A percentile compares a stretch with the other conserved stretches of the same genome.
Evolutionary conservation across 1,140 invertebrate genomes (phyloP).

Genomic region (Babylonia areolata): DNA sequence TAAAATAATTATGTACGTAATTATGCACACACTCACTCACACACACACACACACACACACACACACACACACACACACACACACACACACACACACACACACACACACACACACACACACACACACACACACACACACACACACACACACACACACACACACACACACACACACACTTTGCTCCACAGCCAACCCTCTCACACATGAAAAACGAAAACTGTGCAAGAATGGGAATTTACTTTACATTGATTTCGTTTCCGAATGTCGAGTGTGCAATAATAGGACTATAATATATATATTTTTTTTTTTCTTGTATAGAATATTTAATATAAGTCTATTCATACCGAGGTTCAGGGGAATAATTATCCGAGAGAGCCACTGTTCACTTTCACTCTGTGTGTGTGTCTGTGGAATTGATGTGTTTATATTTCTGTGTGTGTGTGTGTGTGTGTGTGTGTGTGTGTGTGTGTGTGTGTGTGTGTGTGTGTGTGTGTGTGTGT

Average conservation of each 20-base stretch:
- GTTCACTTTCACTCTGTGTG: not conserved
- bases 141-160: not conserved
- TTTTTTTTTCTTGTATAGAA: too few species aligned
- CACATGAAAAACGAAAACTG: too few species aligned
- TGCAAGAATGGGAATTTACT: too few species aligned
- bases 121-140: not conserved
- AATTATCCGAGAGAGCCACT: too few species aligned
- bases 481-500: slow-evolving; percentile 5
- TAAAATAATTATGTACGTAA: too few species aligned
- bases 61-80: not conserved
- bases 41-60: slow-evolving; percentile 23
- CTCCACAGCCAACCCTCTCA: too few species aligned
- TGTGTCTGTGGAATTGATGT: not conserved
- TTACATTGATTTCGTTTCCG: too few species aligned
- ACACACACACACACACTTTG: not conserved
- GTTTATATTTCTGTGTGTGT: not conserved
- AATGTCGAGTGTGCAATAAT: too few species aligned
- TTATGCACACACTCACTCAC: not conserved
- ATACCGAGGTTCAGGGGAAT: too few species aligned
- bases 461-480: not conserved
- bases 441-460: not conserved
- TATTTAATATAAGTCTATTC: too few species aligned
- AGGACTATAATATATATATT: too few species aligned
- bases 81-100: not conserved
- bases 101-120: not conserved